Conservation (phyloP, 1,140 invertebrate genomes). For the Drosophila malerkotliana region DNA sequence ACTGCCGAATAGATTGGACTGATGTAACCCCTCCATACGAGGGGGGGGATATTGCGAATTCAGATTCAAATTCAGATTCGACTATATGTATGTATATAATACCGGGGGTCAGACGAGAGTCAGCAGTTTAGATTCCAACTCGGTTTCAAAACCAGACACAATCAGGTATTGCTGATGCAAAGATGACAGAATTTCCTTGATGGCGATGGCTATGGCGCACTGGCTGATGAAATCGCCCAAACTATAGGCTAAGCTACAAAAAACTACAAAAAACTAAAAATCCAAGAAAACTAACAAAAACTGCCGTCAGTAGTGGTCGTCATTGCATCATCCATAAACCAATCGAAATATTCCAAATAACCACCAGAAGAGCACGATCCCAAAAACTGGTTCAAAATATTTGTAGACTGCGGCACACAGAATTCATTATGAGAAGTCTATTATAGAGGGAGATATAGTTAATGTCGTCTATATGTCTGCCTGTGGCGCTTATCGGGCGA, state of each 20-base stretch:
- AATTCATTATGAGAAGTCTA: neutral
- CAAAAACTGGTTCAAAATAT: constrained; percentile 59
- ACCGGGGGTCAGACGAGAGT: constrained; percentile 39
- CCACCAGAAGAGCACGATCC: neutral
- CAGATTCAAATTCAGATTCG: neutral
- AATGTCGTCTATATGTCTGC: constrained; percentile 36
- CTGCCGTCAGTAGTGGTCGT: constrained; percentile 14
- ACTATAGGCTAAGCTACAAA: constrained; percentile 11
- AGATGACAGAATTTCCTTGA: constrained; percentile 14
- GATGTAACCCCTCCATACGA: constrained; percentile 21
- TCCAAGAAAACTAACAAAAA: constrained; percentile 17
- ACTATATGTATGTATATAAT: constrained; percentile 1
- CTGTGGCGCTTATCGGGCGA: constrained; percentile 18
- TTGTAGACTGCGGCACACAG: neutral
- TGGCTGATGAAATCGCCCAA: constrained; percentile 45
- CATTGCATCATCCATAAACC: constrained; percentile 63
- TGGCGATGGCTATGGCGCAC: neutral
- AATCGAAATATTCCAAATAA: constrained; percentile 14
- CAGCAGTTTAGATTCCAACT: constrained; percentile 30
- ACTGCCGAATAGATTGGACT: constrained; percentile 1
- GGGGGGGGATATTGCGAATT: neutral
- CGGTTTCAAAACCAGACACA: constrained; percentile 3
- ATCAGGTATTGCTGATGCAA: constrained; percentile 4
- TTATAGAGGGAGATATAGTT: neutral
- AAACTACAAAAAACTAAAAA: constrained; percentile 6